phyloP scores from a whole-genome alignment of 2,888 invertebrate species.

The Sesia apiformis region DNA sequence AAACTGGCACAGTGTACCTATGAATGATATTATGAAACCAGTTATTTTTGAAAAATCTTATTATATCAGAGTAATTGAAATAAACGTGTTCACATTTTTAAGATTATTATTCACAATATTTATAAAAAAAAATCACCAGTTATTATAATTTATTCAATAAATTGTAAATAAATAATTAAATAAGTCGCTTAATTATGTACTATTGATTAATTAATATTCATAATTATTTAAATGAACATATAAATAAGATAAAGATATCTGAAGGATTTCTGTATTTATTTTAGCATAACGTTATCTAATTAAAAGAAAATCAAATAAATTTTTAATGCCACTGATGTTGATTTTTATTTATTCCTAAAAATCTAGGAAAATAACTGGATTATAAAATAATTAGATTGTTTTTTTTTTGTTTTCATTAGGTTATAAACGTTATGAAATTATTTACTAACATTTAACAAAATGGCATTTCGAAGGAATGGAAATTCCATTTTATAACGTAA shows the following conservation, averaged over 20 bases:
- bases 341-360: not conserved
- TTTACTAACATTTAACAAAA: too few relatives aligned
- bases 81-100: too few relatives aligned
- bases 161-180: slow-evolving; percentile 17
- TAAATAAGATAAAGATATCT: slow-evolving; percentile 56
- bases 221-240: slow-evolving; percentile 64
- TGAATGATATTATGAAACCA: too few relatives aligned
- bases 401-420: too few relatives aligned
- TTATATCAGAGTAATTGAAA: too few relatives aligned
- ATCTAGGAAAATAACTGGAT: too few relatives aligned
- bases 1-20: too few relatives aligned
- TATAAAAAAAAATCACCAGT: not conserved
- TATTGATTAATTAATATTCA: slow-evolving; percentile 37
- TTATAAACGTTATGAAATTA: too few relatives aligned
- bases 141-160: slow-evolving; percentile 40
- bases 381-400: too few relatives aligned
- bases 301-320: slow-evolving; percentile 69
- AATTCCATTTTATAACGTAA: too few relatives aligned
- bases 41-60: too few relatives aligned
- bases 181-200: slow-evolving; percentile 13
- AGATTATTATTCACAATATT: not conserved
- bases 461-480: too few relatives aligned
- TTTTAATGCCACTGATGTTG: slow-evolving; percentile 65
- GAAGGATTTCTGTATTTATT: slow-evolving; percentile 71
- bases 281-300: slow-evolving; percentile 62